Percentiles rank a stretch among this genome's conserved stretches.
Conservation (phyloP, 1,140 invertebrate genomes). For the Aphidius ervi region DNA sequence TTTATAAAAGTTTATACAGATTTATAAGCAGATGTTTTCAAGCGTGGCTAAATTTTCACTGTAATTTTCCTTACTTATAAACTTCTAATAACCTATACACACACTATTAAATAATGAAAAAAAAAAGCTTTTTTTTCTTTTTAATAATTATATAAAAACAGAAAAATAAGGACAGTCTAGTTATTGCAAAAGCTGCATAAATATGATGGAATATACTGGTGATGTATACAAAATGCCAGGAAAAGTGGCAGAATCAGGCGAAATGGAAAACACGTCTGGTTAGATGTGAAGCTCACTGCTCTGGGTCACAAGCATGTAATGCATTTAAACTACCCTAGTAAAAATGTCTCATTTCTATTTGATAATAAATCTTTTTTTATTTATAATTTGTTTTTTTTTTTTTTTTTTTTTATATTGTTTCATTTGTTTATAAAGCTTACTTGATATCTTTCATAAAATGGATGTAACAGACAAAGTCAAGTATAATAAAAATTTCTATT, state of each 20-base stretch:
- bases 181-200: constrained; percentile 39
- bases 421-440: too few species aligned
- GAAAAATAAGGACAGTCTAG: constrained; percentile 30
- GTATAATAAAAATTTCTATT: too few species aligned
- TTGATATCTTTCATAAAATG: too few species aligned
- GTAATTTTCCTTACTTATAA: too few species aligned
- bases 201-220: constrained; percentile 31
- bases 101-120: too few species aligned
- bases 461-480: too few species aligned
- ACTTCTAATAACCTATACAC: too few species aligned
- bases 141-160: neutral
- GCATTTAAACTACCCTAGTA: constrained; percentile 41
- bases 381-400: neutral
- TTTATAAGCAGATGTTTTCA: too few species aligned
- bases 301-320: constrained; percentile 30
- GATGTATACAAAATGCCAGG: constrained; percentile 7
- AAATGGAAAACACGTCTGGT: constrained; percentile 25
- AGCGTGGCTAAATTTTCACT: too few species aligned
- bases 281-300: constrained; percentile 15
- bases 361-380: constrained; percentile 23
- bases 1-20: too few species aligned
- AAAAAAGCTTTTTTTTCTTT: too few species aligned
- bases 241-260: constrained; percentile 4
- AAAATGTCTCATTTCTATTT: constrained; percentile 32
- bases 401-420: neutral